Conservation (phyloP, 2,888 invertebrate species). For the Alitta virens region DNA sequence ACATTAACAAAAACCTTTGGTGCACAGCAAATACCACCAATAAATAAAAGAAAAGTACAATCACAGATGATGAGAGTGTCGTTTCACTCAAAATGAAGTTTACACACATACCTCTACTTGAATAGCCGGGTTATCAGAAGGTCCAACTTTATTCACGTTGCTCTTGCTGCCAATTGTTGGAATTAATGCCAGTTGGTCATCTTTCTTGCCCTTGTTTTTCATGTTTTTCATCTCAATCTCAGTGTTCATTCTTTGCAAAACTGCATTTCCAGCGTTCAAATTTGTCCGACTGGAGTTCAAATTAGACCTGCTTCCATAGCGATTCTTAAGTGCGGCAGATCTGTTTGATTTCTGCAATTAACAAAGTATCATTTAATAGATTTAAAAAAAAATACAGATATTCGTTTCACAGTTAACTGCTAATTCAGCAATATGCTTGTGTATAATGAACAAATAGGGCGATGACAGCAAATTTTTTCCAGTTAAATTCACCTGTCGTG, state of each 20-base stretch:
- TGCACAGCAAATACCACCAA: too few species aligned
- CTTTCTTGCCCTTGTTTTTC: slow-evolving; percentile 3
- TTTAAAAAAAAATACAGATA: not conserved
- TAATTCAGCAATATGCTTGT: too few species aligned
- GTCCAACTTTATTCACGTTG: slow-evolving; percentile 21
- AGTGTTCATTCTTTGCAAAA: not conserved
- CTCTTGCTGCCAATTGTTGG: not conserved
- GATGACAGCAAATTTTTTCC: too few species aligned
- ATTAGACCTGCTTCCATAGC: slow-evolving; percentile 7
- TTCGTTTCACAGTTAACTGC: too few species aligned
- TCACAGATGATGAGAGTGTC: too few species aligned
- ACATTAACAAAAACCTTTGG: too few species aligned
- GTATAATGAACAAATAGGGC: too few species aligned
- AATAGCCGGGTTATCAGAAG: not conserved
- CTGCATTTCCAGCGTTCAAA: not conserved
- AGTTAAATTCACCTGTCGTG: too few species aligned
- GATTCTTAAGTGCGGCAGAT: slow-evolving; percentile 6
- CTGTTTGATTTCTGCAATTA: slow-evolving; percentile 2
- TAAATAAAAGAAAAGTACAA: too few species aligned
- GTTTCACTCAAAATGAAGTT: too few species aligned
- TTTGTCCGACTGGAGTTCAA: slow-evolving; percentile 5
- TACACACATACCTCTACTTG: slow-evolving; percentile 16
- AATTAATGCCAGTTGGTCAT: slow-evolving; percentile 16
- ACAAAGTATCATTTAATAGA: not conserved
- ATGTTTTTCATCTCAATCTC: not conserved